Evolutionary conservation across 1,140 invertebrate genomes (phyloP).

Genomic region (Myzus persicae): DNA sequence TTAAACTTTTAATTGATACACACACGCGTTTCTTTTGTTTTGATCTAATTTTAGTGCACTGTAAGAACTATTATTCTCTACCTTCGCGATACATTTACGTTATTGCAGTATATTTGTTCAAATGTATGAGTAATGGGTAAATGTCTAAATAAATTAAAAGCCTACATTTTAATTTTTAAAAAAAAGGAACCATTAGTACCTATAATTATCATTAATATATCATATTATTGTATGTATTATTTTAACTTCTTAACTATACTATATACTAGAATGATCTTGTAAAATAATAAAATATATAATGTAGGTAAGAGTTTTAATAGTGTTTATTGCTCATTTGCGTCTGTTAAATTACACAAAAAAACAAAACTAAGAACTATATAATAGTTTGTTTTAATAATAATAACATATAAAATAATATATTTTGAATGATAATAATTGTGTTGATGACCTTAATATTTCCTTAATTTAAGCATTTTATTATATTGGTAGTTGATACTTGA

Average conservation of each 20-base stretch:
- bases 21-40: conserved; percentile 43
- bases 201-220: background rate
- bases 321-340: too few species aligned
- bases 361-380: background rate
- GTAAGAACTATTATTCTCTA: background rate
- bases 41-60: conserved; percentile 9
- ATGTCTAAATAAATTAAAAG: background rate
- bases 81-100: background rate
- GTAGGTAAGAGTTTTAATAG: too few species aligned
- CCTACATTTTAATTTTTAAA: background rate
- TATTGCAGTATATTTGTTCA: too few species aligned
- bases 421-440: background rate
- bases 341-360: too few species aligned
- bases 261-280: too few species aligned
- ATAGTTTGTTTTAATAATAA: background rate
- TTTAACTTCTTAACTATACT: background rate
- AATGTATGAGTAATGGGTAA: background rate
- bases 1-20: conserved; percentile 5
- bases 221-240: background rate
- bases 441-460: background rate
- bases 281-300: too few species aligned
- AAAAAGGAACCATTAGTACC: background rate
- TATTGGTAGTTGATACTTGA: background rate
- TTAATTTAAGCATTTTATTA: background rate
- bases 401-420: background rate